phyloP scores from a whole-genome alignment of 2,797 vertebrate species.

The Threskiornis aethiopicus region DNA sequence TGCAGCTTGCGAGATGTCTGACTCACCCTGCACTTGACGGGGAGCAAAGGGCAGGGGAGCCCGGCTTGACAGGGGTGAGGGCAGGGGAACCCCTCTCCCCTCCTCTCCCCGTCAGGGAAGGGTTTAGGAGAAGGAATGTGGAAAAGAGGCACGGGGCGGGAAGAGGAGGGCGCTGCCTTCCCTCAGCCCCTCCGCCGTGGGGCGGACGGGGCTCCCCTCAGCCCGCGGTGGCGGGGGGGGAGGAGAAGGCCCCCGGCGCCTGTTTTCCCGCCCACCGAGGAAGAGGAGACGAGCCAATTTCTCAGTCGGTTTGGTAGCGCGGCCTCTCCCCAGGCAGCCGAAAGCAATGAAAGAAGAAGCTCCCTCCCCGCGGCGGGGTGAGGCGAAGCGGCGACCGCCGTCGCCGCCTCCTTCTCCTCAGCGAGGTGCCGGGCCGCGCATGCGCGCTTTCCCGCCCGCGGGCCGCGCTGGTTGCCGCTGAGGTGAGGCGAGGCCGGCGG shows the following conservation, averaged over 20 bases:
- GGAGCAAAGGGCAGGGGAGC: not conserved
- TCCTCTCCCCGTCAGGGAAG: not conserved
- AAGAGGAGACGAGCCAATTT: not conserved
- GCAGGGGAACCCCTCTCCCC: not conserved
- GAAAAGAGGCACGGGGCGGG: not conserved
- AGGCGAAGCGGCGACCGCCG: accelerated
- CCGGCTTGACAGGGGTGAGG: not conserved
- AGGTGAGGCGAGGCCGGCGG: too few relatives aligned
- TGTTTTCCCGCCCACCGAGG: not conserved
- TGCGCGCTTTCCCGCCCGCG: not conserved
- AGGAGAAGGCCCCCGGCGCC: not conserved
- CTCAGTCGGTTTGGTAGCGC: not conserved
- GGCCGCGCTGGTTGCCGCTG: too few relatives aligned
- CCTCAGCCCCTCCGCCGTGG: not conserved
- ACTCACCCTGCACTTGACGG: not conserved
- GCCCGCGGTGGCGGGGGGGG: not conserved
- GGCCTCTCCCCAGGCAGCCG: accelerated
- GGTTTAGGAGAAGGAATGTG: not conserved
- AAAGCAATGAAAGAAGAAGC: not conserved
- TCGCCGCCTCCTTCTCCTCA: accelerated
- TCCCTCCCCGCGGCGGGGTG: not conserved
- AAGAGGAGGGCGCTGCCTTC: not conserved
- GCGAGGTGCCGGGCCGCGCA: not conserved
- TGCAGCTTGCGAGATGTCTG: not conserved
- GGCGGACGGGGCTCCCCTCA: not conserved